These are phyloP conservation scores for Zaprionus lineosus DNA, from an alignment of 2,888 invertebrate genomes.

Conservation along the genomic window DNA sequence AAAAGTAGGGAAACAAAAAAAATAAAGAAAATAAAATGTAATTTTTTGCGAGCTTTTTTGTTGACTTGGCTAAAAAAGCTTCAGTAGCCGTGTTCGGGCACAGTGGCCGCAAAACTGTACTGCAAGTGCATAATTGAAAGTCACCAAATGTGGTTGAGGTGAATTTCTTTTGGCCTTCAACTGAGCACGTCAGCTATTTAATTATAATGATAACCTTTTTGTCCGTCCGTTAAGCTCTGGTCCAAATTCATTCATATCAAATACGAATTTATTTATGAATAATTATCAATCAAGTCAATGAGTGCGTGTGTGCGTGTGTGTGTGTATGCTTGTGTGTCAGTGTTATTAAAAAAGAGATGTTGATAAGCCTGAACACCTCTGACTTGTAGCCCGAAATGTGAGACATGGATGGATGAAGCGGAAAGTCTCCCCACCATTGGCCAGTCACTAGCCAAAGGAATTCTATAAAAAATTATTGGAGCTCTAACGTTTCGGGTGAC, in stretches of 20 bases:
- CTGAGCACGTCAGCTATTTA: slow-evolving; percentile 18
- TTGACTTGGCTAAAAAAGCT: slow-evolving; percentile 62
- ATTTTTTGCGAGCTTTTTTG: slow-evolving; percentile 16
- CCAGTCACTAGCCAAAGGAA: too few relatives aligned
- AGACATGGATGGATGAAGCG: too few relatives aligned
- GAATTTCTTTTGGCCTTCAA: slow-evolving; percentile 35
- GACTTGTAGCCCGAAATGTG: too few relatives aligned
- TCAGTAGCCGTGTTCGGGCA: background rate
- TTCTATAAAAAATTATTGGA: too few relatives aligned
- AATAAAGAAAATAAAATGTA: too few relatives aligned
- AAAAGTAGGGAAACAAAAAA: too few relatives aligned
- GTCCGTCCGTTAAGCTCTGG: slow-evolving; percentile 1
- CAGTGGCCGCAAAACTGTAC: slow-evolving; percentile 41
- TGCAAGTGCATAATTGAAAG: too few relatives aligned
- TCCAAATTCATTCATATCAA: slow-evolving; percentile 13
- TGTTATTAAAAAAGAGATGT: too few relatives aligned
- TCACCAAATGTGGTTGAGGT: slow-evolving; percentile 27
- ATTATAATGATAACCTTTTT: slow-evolving; percentile 25
- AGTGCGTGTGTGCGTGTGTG: background rate
- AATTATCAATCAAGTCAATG: background rate
- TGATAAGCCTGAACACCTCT: slow-evolving; percentile 42
- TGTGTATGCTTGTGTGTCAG: too few relatives aligned
- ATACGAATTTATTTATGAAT: background rate
- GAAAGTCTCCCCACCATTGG: too few relatives aligned
- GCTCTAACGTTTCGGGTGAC: too few relatives aligned